phyloP scores from a whole-genome alignment of 2,888 invertebrate genomes.

The Drosophila atripex region DNA sequence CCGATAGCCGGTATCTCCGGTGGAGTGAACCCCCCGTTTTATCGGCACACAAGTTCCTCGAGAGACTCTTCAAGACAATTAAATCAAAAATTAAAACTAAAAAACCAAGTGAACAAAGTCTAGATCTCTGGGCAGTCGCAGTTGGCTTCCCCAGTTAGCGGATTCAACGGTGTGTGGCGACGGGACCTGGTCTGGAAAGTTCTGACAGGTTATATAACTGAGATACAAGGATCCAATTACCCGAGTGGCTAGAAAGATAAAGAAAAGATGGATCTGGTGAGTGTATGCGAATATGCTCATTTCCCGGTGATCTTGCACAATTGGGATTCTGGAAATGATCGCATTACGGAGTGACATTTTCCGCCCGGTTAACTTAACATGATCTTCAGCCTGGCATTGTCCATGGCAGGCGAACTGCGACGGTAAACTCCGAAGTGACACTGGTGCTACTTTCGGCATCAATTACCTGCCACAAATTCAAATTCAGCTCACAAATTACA shows the following conservation, averaged over 20 bases:
- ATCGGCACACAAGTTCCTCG: conserved; percentile 41
- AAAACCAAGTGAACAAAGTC: conserved; percentile 7
- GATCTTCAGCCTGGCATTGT: conserved; percentile 77
- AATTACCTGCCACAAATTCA: conserved; percentile 73
- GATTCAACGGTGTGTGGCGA: conserved; percentile 30
- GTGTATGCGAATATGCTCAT: conserved; percentile 54
- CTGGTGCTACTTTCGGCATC: conserved; percentile 68
- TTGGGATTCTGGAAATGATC: conserved; percentile 42
- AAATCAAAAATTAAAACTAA: neutral
- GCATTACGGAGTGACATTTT: conserved; percentile 63
- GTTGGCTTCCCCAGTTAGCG: conserved; percentile 7
- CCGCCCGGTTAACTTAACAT: conserved; percentile 80
- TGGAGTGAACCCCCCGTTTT: conserved; percentile 46
- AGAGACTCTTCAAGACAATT: neutral
- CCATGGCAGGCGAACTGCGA: conserved; percentile 60
- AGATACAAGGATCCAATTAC: conserved; percentile 44
- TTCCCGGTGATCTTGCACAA: conserved; percentile 66
- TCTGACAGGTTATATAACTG: conserved; percentile 7
- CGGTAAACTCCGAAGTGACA: conserved; percentile 21
- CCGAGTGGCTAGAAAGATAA: neutral
- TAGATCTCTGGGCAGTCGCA: conserved; percentile 26
- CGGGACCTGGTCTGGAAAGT: conserved; percentile 16
- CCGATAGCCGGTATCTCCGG: conserved; percentile 29
- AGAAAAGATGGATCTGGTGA: conserved; percentile 10
- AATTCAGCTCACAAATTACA: conserved; percentile 71